Conservation (phyloP, 2,113 vertebrate genomes). For the Cyphomyrus plagiostoma region DNA sequence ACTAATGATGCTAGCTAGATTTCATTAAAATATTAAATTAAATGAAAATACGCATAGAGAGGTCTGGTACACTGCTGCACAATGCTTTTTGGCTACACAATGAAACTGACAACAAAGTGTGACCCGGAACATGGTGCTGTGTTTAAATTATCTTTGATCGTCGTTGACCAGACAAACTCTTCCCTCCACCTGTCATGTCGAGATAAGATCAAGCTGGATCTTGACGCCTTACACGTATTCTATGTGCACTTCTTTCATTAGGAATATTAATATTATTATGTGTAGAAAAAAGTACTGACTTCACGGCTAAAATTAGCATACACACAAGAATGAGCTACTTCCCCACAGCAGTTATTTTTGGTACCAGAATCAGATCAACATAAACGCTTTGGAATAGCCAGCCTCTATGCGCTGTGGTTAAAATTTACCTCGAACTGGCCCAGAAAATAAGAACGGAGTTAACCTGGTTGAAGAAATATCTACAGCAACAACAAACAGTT, state of each 20-base stretch:
- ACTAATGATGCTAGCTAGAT: background rate
- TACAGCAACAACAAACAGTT: constrained; percentile 3
- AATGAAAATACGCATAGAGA: background rate
- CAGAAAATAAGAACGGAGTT: background rate
- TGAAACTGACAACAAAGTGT: background rate
- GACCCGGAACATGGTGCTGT: constrained; percentile 23
- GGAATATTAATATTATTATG: constrained; percentile 33
- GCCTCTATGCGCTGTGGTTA: background rate
- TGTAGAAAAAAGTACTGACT: constrained; percentile 20
- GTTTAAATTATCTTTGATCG: constrained; percentile 5
- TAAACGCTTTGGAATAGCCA: background rate
- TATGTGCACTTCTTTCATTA: constrained; percentile 39
- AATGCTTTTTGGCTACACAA: background rate
- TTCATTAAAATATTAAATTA: background rate
- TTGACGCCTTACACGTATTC: constrained; percentile 52
- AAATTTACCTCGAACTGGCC: background rate
- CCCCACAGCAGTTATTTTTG: constrained; percentile 2
- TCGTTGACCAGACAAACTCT: constrained; percentile 9
- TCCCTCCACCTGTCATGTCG: constrained; percentile 14
- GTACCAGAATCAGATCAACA: constrained; percentile 3
- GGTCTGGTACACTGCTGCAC: constrained; percentile 8
- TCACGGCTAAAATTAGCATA: background rate
- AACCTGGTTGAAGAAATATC: background rate
- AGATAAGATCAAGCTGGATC: constrained; percentile 67
- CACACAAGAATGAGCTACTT: constrained; percentile 11